These are phyloP conservation scores for Drosophila triauraria DNA, from an alignment of 1,140 invertebrate species.

Conservation along the genomic window DNA sequence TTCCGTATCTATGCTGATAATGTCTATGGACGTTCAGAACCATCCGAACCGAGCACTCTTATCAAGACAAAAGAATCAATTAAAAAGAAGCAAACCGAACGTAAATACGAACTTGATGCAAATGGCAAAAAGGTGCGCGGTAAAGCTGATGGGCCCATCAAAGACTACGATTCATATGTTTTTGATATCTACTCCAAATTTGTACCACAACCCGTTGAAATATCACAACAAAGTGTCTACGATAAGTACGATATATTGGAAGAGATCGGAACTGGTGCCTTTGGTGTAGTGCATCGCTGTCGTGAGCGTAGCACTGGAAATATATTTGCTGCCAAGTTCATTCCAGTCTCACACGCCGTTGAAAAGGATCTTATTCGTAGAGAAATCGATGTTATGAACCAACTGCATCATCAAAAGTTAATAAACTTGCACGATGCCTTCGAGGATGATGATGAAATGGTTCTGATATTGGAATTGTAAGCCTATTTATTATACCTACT, in stretches of 20 bases:
- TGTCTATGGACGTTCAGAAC: slow-evolving; percentile 97
- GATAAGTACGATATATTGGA: slow-evolving; percentile 99
- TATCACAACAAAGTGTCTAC: slow-evolving; percentile 97
- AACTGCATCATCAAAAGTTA: slow-evolving; percentile 98
- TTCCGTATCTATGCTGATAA: slow-evolving; percentile 99
- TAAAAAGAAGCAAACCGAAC: slow-evolving; percentile 92
- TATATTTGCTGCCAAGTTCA: slow-evolving; percentile 99
- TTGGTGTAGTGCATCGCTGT: slow-evolving; percentile 99
- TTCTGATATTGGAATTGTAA: slow-evolving; percentile 99
- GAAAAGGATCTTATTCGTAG: slow-evolving; percentile 99
- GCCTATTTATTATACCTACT: slow-evolving; percentile 64
- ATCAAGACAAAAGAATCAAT: slow-evolving; percentile 93
- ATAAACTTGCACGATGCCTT: slow-evolving; percentile 99
- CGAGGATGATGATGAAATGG: slow-evolving; percentile 99
- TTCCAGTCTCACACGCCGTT: slow-evolving; percentile 96
- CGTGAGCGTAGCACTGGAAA: slow-evolving; percentile 98
- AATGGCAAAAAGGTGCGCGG: slow-evolving; percentile 97
- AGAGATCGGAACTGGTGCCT: slow-evolving; percentile 99
- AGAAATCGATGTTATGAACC: slow-evolving; percentile 99
- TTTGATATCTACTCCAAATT: slow-evolving; percentile 99
- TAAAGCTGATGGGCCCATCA: slow-evolving; percentile 93
- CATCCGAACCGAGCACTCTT: slow-evolving; percentile 93
- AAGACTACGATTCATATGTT: slow-evolving; percentile 99
- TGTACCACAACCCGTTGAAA: slow-evolving; percentile 97
- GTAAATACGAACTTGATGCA: slow-evolving; percentile 94